Evolutionary conservation across 2,888 invertebrate species (phyloP).

Genomic region (Polydrusus pterygomalis): DNA sequence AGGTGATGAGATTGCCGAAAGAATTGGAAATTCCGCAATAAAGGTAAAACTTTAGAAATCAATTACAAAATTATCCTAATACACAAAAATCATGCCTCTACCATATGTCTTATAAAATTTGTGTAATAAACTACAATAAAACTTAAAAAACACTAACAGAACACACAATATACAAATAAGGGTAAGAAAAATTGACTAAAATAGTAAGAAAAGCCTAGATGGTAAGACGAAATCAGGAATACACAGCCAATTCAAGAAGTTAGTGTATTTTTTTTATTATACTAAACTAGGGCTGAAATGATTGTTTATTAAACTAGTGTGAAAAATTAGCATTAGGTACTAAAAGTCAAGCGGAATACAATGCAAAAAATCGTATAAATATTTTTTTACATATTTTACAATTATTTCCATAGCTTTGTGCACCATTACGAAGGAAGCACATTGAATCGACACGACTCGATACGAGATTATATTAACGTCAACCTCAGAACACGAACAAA

Average conservation of each 20-base stretch:
- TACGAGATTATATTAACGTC: too few species aligned
- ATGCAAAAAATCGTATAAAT: too few species aligned
- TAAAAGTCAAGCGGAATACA: too few species aligned
- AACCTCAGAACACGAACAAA: too few species aligned
- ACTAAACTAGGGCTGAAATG: slow-evolving; percentile 1
- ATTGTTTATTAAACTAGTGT: too few species aligned
- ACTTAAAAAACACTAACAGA: slow-evolving; percentile 23
- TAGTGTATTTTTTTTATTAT: not conserved
- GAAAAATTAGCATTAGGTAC: too few species aligned
- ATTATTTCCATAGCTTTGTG: too few species aligned
- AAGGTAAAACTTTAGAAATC: slow-evolving; percentile 1
- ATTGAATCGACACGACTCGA: too few species aligned
- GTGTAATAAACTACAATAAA: slow-evolving; percentile 23
- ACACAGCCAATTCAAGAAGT: slow-evolving; percentile 15
- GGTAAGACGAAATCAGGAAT: not conserved
- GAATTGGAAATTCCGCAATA: too few species aligned
- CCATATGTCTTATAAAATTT: slow-evolving; percentile 20
- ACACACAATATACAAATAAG: slow-evolving; percentile 20
- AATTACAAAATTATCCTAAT: not conserved
- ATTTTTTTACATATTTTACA: too few species aligned
- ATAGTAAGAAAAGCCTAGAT: slow-evolving; percentile 11
- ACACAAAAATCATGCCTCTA: slow-evolving; percentile 3
- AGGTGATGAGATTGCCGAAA: too few species aligned
- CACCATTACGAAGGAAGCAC: too few species aligned
- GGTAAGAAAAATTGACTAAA: slow-evolving; percentile 24